Evolutionary conservation across 1,140 invertebrate genomes (phyloP), one percentile per base, ranked within the genome.

Genomic region (Pachyrhynchus sulphureomaculatus): DNA sequence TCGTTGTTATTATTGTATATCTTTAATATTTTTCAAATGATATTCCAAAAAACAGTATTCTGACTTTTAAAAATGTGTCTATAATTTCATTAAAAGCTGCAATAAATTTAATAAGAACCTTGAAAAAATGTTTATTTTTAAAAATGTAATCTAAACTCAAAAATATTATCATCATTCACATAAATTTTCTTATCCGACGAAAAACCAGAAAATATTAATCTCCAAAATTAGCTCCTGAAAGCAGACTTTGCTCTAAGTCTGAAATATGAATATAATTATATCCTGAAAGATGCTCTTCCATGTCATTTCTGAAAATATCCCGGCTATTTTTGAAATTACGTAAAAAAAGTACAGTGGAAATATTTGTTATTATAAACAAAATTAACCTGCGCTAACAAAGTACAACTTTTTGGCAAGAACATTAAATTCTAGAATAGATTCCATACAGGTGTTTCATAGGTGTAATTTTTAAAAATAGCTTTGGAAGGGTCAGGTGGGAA

Each of bases 281-380:
- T 2, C 26, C 12, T 29, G 1, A 6, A 6, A 29, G 26, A 29
- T 29, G 26, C 5, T 41, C 23, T 15, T 13, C 20, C 15, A 49
- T 52, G 44, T 67, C 65, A 67, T 56, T 58, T 54, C 66, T 44
- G 44, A 65, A 68, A 68, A 68, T 65, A 68, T 52, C 32, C 13
- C 44, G 51, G 47, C 48, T 66, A 62, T 66, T 66, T 62, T 62
- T 56, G 58, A 41, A 49, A 6, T 17, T n/a, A 42, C 10, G 29
- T 33, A 52, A 36, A 33, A 10, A 18, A 21, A 33, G 9, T 20
- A 47, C 26, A 24, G 23, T 47, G 8, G 5, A 47, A 18, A 9
- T 47, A 26, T 29, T 32, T 2, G 34, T n/a, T 51, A 36, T 9
- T 51, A 36, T 54, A 41, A 54, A 54, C 51, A 54, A 39, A 13